Evolutionary conservation across 2,888 invertebrate genomes (phyloP).

Genomic region (Silvanus unidentatus): DNA sequence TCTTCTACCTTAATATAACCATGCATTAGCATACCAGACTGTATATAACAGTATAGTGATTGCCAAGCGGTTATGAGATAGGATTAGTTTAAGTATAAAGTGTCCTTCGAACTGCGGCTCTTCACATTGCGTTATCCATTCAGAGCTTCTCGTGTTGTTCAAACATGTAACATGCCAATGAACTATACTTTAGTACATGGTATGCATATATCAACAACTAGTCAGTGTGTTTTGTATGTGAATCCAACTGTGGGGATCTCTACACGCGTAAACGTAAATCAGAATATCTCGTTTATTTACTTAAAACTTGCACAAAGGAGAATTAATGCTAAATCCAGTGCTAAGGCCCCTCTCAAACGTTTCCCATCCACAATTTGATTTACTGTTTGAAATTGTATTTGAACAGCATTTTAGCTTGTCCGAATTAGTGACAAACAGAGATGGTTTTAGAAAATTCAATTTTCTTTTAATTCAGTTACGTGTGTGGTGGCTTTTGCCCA

Average conservation of each 20-base stretch:
- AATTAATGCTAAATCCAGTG: constrained; percentile 2
- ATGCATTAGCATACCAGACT: constrained; percentile 23
- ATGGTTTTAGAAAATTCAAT: too few species aligned
- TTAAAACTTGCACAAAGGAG: constrained; percentile 5
- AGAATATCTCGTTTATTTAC: constrained; percentile 6
- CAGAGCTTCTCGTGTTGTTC: too few species aligned
- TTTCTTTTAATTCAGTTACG: too few species aligned
- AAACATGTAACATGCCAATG: too few species aligned
- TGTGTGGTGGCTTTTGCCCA: too few species aligned
- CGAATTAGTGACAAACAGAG: too few species aligned
- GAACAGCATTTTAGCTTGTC: background rate
- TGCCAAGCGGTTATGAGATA: background rate
- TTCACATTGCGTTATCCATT: too few species aligned
- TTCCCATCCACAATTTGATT: constrained; percentile 1
- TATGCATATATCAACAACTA: too few species aligned
- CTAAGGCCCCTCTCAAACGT: background rate
- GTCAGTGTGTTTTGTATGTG: too few species aligned
- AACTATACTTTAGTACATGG: too few species aligned
- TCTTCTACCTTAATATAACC: constrained; percentile 28
- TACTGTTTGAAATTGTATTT: constrained; percentile 1
- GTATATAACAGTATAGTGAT: background rate
- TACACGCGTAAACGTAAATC: constrained; percentile 6
- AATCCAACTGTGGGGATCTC: constrained; percentile 1
- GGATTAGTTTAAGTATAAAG: too few species aligned
- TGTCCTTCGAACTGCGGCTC: too few species aligned